Evolutionary conservation across 2,113 vertebrate species (phyloP).

Genomic region (Paratilapia polleni): DNA sequence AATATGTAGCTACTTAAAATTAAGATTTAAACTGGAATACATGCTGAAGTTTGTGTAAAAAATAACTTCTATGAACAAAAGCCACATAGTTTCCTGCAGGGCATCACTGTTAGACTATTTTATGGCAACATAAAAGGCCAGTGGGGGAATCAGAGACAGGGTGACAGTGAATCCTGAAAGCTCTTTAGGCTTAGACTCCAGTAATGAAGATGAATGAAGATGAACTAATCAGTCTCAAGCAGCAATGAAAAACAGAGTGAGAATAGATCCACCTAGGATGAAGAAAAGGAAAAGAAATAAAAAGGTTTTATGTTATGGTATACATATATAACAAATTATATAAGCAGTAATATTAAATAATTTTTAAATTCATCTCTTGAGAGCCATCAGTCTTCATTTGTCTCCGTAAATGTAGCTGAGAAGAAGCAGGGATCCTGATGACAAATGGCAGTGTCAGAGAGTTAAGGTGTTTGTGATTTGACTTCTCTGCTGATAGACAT

Average conservation of each 20-base stretch:
- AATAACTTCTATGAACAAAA: neutral
- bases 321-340: neutral
- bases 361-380: neutral
- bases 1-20: neutral
- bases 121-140: neutral
- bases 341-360: neutral
- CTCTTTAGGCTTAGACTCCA: neutral
- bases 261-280: neutral
- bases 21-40: neutral
- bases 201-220: neutral
- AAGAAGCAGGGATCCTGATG: neutral
- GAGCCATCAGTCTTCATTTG: neutral
- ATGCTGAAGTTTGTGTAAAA: neutral
- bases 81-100: neutral
- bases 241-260: neutral
- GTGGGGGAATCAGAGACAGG: neutral
- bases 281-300: neutral
- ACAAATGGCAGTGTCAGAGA: constrained; percentile 12
- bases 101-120: neutral
- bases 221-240: neutral
- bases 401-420: neutral
- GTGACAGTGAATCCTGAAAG: neutral
- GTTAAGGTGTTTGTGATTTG: constrained; percentile 36
- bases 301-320: neutral
- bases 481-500: constrained; percentile 13